Evolutionary conservation across 2,888 invertebrate species (phyloP), one percentile per base, ranked within the genome.

Genomic region (Drosophila engyochracea): DNA sequence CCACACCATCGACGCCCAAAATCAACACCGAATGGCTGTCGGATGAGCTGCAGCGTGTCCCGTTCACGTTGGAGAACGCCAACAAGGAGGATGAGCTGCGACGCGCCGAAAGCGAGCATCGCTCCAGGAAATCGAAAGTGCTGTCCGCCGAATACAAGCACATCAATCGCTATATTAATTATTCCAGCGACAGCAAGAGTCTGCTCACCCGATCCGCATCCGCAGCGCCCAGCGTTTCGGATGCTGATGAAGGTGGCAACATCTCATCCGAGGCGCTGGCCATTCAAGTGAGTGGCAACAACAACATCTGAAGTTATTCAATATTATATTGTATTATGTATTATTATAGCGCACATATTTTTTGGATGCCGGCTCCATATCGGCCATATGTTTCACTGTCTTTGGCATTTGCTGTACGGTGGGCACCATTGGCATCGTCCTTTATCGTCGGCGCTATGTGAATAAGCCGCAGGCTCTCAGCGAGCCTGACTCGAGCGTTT

Each of bases 401-500:
- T 93, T 96, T 74, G 95, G 95, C 51, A 91, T 96, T 68, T 95
- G 95, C 52, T 96, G 95, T 9, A 92, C 96, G 44, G 95, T 95
- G 52, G 96, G 95, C 61, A 95, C 95, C 70, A 94, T 95, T 22
- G 96, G 96, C 55, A 96, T 96, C 89, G 95, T 96, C 66, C 92
- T 96, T 64, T 96, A 96, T 91, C 95, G 96, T 57, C 88, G 96
- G 74, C 94, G 96, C 88, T 96, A 96, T 91, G 94, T 97, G 79
- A 97, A 97, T 92, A 96, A 97, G 91, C 97, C 97, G 14, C 97
- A 97, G 94, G 96, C 97, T 70, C 94, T 97, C 79, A 97, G 97
- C 88, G 97, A 97, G 93, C 97, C 97, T 12, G 97, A 97, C 92
- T 97, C 97, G 68, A 97, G 97, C 91, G 97, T 97, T 85, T 97